Conservation (phyloP, 2,888 invertebrate genomes). For the Diloba caeruleocephala region DNA sequence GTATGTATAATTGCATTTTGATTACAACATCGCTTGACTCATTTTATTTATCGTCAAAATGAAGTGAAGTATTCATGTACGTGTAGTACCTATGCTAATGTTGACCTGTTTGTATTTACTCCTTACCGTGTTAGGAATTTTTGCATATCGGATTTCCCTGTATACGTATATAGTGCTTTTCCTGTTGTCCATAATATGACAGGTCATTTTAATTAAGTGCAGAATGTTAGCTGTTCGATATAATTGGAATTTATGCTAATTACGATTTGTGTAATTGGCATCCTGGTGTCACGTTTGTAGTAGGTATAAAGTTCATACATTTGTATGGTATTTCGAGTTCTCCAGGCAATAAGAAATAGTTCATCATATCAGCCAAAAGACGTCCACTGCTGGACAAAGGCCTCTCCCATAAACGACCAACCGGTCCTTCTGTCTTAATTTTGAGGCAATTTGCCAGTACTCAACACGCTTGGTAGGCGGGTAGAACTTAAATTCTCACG, state of each 20-base stretch:
- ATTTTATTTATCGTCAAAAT: conserved; percentile 29
- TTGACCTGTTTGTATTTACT: conserved; percentile 4
- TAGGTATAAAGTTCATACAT: too few relatives aligned
- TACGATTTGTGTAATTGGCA: conserved; percentile 29
- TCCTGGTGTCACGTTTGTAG: conserved; percentile 27
- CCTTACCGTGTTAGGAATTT: conserved; percentile 32
- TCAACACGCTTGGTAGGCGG: too few relatives aligned
- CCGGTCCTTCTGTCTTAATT: too few relatives aligned
- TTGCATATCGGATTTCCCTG: conserved; percentile 48
- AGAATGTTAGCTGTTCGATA: conserved; percentile 32
- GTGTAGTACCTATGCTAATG: conserved; percentile 25
- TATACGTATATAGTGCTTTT: conserved; percentile 51
- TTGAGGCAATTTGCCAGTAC: too few relatives aligned
- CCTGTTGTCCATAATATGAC: conserved; percentile 54
- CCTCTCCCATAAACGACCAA: too few relatives aligned
- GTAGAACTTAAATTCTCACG: too few relatives aligned
- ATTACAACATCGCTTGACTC: conserved; percentile 36
- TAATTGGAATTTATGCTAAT: conserved; percentile 45
- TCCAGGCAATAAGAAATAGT: too few relatives aligned
- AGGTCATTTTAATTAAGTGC: conserved; percentile 44
- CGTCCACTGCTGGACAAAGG: too few relatives aligned
- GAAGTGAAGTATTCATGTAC: conserved; percentile 30
- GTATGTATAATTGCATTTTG: conserved; percentile 38
- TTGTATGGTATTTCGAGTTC: too few relatives aligned
- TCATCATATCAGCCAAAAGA: too few relatives aligned